These are phyloP conservation scores for Hypocryptadius cinnamomeus DNA, from an alignment of 2,113 vertebrate species.

Conservation along the genomic window DNA sequence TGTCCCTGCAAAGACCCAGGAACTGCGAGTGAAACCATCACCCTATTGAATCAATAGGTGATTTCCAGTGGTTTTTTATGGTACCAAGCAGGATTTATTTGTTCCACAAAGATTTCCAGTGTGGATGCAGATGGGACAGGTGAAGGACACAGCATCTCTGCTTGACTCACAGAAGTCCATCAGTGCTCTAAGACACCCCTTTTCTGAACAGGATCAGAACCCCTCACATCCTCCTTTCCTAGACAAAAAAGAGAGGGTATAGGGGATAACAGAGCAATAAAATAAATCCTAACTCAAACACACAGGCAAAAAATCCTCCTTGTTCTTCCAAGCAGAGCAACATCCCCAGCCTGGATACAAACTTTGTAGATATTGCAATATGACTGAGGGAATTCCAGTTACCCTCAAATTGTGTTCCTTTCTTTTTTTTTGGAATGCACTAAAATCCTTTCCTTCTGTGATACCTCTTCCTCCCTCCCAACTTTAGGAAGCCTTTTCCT, in stretches of 20 bases:
- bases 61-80: background rate
- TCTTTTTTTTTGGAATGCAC: background rate
- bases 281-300: background rate
- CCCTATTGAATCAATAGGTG: background rate
- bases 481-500: background rate
- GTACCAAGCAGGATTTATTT: background rate
- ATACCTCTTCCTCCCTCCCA: background rate
- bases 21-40: background rate
- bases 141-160: background rate
- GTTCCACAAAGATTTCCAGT: background rate
- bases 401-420: background rate
- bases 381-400: background rate
- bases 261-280: background rate
- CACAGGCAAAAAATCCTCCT: background rate
- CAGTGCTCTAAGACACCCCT: background rate
- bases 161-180: background rate
- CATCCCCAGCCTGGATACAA: no score
- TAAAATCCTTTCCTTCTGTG: background rate
- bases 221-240: background rate
- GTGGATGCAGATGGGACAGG: fast-evolving
- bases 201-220: background rate
- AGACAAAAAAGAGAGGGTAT: background rate
- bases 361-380: background rate
- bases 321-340: background rate
- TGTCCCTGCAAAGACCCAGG: background rate